Evolutionary conservation across 2,797 vertebrate genomes (phyloP).

Genomic region (Scolopax rusticola): DNA sequence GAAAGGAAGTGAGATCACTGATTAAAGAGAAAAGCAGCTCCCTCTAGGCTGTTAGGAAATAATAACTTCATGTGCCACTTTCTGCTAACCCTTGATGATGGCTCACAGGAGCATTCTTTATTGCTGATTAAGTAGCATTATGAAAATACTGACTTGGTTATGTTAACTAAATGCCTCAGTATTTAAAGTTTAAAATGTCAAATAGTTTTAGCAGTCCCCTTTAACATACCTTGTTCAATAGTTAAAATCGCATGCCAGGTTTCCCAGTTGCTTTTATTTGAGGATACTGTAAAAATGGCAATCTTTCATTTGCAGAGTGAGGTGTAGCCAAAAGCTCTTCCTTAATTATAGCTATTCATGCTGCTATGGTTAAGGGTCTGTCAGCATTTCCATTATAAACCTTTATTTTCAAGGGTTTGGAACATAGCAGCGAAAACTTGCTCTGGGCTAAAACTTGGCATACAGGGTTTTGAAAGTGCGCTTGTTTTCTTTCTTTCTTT

Average conservation of each 20-base stretch:
- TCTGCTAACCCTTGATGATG: constrained; percentile 75
- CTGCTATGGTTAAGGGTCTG: constrained; percentile 75
- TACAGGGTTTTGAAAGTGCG: constrained; percentile 55
- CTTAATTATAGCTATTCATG: constrained; percentile 80
- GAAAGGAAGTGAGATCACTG: constrained; percentile 73
- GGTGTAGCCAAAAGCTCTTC: constrained; percentile 78
- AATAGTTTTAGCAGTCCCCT: constrained; percentile 67
- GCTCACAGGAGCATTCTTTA: constrained; percentile 79
- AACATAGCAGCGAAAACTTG: constrained; percentile 75
- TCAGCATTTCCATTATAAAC: constrained; percentile 79
- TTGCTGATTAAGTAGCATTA: constrained; percentile 79
- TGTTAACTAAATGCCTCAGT: constrained; percentile 73
- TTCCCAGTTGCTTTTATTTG: constrained; percentile 70
- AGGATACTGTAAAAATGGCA: constrained; percentile 70
- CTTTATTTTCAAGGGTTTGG: constrained; percentile 76
- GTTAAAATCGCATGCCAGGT: constrained; percentile 64
- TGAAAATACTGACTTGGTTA: constrained; percentile 79
- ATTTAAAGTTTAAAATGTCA: constrained; percentile 78
- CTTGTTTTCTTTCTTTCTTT: constrained; percentile 67
- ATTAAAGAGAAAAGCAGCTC: constrained; percentile 76
- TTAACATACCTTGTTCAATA: constrained; percentile 66
- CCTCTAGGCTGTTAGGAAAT: constrained; percentile 79
- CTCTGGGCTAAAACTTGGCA: constrained; percentile 77
- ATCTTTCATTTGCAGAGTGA: constrained; percentile 72
- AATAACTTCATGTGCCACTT: constrained; percentile 78